These are phyloP conservation scores for Seira musarum DNA, from an alignment of 2,888 invertebrate genomes.

Conservation along the genomic window DNA sequence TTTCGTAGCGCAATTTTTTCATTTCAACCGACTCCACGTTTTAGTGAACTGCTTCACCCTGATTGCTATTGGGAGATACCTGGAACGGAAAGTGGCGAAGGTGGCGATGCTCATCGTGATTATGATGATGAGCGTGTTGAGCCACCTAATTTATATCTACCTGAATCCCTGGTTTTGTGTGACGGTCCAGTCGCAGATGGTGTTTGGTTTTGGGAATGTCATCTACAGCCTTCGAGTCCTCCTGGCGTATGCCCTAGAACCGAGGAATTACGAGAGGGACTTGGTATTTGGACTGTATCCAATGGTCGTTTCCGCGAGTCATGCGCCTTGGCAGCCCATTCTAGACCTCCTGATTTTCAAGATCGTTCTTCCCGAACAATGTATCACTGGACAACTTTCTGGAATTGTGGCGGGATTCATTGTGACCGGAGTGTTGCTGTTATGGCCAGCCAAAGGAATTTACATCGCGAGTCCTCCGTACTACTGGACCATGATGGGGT, in stretches of 20 bases:
- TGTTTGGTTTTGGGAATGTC: slow-evolving; percentile 53
- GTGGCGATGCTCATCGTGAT: slow-evolving; percentile 41
- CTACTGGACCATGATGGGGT: slow-evolving; percentile 30
- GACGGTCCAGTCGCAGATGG: not conserved
- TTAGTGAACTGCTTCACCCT: slow-evolving; percentile 40
- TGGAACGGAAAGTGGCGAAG: slow-evolving; percentile 53
- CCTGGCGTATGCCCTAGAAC: slow-evolving; percentile 56
- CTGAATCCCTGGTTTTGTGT: slow-evolving; percentile 27
- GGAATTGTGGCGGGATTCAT: slow-evolving; percentile 45
- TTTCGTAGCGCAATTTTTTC: slow-evolving; percentile 54
- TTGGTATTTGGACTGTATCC: slow-evolving; percentile 54
- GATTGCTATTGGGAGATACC: slow-evolving; percentile 48
- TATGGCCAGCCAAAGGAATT: slow-evolving; percentile 38
- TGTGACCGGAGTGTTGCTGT: slow-evolving; percentile 18
- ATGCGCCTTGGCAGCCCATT: slow-evolving; percentile 60
- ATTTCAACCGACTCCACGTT: slow-evolving; percentile 34
- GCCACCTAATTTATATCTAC: slow-evolving; percentile 36
- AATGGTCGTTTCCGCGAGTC: slow-evolving; percentile 42
- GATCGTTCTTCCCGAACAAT: slow-evolving; percentile 43
- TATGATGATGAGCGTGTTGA: slow-evolving; percentile 27
- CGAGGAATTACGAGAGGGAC: slow-evolving; percentile 50
- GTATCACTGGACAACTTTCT: slow-evolving; percentile 38
- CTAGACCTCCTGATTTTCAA: slow-evolving; percentile 51
- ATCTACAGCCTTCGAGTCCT: slow-evolving; percentile 48
- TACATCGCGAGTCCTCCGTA: slow-evolving; percentile 44